Base-by-base conservation (phyloP, 2,888 invertebrate species). In the Alsophila aescularia region DNA sequence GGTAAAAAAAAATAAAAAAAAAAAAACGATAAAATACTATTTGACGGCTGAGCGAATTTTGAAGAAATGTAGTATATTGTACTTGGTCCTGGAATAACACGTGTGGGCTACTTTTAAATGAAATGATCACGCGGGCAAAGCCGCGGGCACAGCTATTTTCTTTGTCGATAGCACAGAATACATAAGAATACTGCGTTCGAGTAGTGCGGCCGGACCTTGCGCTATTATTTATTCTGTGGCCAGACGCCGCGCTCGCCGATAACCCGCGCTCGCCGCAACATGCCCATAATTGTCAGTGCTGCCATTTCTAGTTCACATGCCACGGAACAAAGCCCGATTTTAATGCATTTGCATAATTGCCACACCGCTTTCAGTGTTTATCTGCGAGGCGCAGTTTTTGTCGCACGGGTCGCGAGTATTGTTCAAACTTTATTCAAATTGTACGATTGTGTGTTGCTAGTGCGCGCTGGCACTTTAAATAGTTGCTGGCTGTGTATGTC, bases 261-360 rank as follows among this genome's bases (percentile, higher is more conserved):
- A 40, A 36, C 45, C 44, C 39, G 41, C 41, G 45, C 53, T 48
- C 43, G 36, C 58, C 50, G 48, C 59, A 53, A 53, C 63, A 56
- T 43, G 36, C 36, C 65, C 60, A 69, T 64, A 66, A 68, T 69
- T 56, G 61, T 55, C 65, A 60, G 74, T 69, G 67, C 69, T 56
- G 60, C 56, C 64, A 60, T 73, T 69, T 64, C 68, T 64, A 69
- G 67, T 69, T 71, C 73, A 75, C 75, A 76, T 70, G 69, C 41
- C 67, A 47, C 60, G 60, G 68, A 66, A 79, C 79, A 80, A 81
- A 80, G 74, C 70, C 64, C 69, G 70, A 67, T 74, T 74, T 73
- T 75, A 75, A 77, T 75, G 75, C 74, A 79, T 81, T 79, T 75
- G 73, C 79, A 81, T 82, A 79, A 81, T 80, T 73, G 70, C 69